Percentiles rank a stretch among this genome's conserved stretches.
These are phyloP conservation scores for Cephonodes hylas DNA, from an alignment of 2,888 invertebrate species.

Conservation along the genomic window DNA sequence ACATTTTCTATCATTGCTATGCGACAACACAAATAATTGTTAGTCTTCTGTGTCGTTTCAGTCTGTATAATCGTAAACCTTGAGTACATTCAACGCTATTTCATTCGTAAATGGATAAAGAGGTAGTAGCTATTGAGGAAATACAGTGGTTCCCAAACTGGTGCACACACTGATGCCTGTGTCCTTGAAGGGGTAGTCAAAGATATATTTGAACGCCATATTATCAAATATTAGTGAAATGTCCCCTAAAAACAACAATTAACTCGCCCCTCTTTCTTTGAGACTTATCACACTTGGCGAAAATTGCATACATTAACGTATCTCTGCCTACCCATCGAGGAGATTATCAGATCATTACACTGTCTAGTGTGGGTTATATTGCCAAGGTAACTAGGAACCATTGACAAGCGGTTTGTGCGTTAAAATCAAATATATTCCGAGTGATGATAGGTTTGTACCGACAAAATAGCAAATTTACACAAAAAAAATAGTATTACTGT, in stretches of 20 bases:
- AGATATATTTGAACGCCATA: no score
- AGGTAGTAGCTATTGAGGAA: background rate
- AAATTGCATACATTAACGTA: no score
- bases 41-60: background rate
- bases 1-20: background rate
- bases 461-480: background rate
- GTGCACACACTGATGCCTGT: no score
- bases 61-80: background rate
- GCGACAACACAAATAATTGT: background rate
- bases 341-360: no score
- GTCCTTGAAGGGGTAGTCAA: no score
- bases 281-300: no score
- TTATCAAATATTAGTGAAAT: no score
- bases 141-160: background rate
- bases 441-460: background rate
- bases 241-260: no score
- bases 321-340: no score
- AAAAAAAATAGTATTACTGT: background rate
- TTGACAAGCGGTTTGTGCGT: background rate
- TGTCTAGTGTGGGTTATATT: background rate
- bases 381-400: background rate
- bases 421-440: background rate
- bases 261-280: no score
- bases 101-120: background rate
- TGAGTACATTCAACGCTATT: background rate